Percentiles rank a stretch among this genome's conserved stretches.
These are phyloP conservation scores for Xiphorhynchus elegans DNA, from an alignment of 2,113 vertebrate species.

Conservation along the genomic window DNA sequence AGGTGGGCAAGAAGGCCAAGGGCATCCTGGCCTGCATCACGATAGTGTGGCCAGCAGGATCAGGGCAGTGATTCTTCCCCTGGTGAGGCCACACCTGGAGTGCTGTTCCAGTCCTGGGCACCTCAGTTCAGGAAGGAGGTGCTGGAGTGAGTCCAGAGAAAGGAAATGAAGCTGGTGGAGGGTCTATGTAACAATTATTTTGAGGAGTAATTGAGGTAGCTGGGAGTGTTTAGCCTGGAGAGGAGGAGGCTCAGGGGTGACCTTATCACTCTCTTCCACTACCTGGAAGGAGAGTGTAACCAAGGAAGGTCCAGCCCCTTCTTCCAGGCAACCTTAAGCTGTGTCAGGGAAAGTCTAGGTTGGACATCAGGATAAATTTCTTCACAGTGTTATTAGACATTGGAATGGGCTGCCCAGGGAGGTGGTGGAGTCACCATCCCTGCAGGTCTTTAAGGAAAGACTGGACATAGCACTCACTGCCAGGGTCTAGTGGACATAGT, in stretches of 20 bases:
- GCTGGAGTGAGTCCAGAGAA: background rate
- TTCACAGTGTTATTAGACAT: background rate
- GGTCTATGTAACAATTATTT: too few species aligned
- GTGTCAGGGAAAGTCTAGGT: rapidly evolving
- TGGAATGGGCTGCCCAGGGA: background rate
- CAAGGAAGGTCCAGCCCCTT: rapidly evolving
- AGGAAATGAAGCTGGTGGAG: background rate
- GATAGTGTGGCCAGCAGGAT: background rate
- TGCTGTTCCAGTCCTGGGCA: background rate
- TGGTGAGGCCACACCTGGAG: rapidly evolving
- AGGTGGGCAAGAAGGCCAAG: background rate
- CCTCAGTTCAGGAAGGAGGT: background rate
- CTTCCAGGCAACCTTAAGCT: background rate
- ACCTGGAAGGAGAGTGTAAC: background rate
- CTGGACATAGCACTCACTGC: background rate
- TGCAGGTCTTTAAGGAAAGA: background rate
- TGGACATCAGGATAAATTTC: background rate
- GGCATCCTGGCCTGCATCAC: background rate
- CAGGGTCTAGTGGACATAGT: background rate
- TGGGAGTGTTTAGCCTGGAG: background rate
- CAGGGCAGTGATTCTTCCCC: background rate
- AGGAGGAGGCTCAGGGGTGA: background rate
- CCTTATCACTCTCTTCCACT: background rate
- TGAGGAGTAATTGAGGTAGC: background rate
- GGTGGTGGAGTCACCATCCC: background rate